These are phyloP conservation scores for Smutsia temminckii DNA, from an alignment of 2,797 vertebrate species.

Conservation along the genomic window DNA sequence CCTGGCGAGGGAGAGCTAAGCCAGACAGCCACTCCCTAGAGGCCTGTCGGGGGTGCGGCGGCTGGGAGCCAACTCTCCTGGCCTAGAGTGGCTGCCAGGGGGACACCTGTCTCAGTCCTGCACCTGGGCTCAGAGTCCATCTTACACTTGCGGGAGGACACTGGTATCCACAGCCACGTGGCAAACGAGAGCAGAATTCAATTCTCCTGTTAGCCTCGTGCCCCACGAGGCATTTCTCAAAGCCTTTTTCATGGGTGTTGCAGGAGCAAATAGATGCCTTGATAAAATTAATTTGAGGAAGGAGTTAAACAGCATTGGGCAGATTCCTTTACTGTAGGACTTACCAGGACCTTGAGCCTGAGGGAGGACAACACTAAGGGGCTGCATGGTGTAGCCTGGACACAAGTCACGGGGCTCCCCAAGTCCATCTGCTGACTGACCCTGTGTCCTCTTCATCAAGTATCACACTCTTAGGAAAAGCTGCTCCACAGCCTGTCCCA, in stretches of 20 bases:
- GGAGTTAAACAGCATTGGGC: neutral
- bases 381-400: rapidly evolving
- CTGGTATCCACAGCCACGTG: neutral
- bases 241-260: neutral
- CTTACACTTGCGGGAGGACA: neutral
- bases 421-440: neutral
- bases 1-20: too few species aligned
- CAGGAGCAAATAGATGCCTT: neutral
- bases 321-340: neutral
- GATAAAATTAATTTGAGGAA: neutral
- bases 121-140: neutral
- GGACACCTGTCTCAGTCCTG: too few species aligned
- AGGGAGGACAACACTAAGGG: neutral
- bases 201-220: rapidly evolving
- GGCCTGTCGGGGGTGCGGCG: neutral
- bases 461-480: neutral
- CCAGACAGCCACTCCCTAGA: neutral
- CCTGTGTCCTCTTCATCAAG: neutral
- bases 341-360: neutral
- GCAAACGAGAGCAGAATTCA: neutral
- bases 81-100: neutral
- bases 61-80: neutral
- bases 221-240: neutral
- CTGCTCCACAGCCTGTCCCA: neutral
- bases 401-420: neutral